Percentiles rank a stretch among this genome's conserved stretches.
phyloP scores from a whole-genome alignment of 2,797 vertebrate species.

The Poecilia wingei region DNA sequence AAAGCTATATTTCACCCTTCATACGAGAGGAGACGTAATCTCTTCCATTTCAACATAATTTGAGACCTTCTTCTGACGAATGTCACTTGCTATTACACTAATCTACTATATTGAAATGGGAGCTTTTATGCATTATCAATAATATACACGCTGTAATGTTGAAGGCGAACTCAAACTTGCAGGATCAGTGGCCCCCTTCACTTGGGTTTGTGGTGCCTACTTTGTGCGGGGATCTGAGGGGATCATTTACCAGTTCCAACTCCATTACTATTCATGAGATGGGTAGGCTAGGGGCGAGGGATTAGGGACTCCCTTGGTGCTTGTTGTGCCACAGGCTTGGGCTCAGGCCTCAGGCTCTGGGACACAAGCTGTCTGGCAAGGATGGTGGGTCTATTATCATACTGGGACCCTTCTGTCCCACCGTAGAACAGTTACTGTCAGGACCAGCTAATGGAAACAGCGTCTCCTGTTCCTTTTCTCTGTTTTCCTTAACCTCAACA shows the following conservation, averaged over 20 bases:
- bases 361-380: constrained; percentile 77
- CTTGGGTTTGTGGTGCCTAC: constrained; percentile 67
- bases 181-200: constrained; percentile 65
- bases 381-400: constrained; percentile 79
- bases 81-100: constrained; percentile 76
- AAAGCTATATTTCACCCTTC: constrained; percentile 61
- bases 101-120: constrained; percentile 75
- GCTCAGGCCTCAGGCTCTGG: constrained; percentile 71
- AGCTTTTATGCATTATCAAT: constrained; percentile 71
- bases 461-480: constrained; percentile 70
- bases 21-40: constrained; percentile 57
- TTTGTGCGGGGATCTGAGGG: constrained; percentile 75
- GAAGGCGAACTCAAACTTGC: constrained; percentile 60
- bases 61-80: constrained; percentile 67
- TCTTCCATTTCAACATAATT: constrained; percentile 70
- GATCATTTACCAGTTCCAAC: constrained; percentile 80
- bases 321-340: constrained; percentile 82
- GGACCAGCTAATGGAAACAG: constrained; percentile 74
- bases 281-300: constrained; percentile 79
- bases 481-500: constrained; percentile 62
- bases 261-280: constrained; percentile 86
- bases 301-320: constrained; percentile 84
- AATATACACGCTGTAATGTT: constrained; percentile 72
- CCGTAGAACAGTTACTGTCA: constrained; percentile 73
- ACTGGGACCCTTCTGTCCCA: constrained; percentile 77